Conservation (phyloP, 2,113 vertebrate species). For the Platysteira castanea region DNA sequence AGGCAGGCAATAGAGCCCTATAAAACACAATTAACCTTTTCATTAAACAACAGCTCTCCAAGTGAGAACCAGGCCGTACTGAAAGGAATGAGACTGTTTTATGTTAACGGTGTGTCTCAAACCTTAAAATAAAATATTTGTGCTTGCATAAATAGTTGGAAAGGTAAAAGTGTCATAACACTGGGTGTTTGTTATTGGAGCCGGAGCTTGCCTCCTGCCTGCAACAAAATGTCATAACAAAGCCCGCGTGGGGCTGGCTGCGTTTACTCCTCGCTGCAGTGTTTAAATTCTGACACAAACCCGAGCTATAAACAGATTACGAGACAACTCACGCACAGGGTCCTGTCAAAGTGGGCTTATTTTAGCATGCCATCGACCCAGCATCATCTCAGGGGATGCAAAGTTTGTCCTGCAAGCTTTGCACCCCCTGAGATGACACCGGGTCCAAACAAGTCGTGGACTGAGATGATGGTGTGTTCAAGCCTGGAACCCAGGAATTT, state of each 20-base stretch:
- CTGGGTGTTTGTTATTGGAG: constrained; percentile 68
- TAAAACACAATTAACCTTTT: constrained; percentile 71
- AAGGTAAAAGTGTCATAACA: constrained; percentile 78
- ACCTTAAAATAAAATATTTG: constrained; percentile 74
- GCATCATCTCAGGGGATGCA: background rate
- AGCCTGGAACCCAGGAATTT: rapidly evolving
- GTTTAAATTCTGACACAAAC: constrained; percentile 44
- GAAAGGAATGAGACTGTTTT: constrained; percentile 65
- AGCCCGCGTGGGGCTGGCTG: background rate
- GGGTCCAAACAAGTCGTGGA: rapidly evolving
- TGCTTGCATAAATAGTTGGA: constrained; percentile 72
- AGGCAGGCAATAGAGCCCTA: background rate
- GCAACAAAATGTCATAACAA: constrained; percentile 71
- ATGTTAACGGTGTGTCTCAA: constrained; percentile 55
- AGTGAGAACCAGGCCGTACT: background rate
- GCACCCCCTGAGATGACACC: rapidly evolving
- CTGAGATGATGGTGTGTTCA: background rate
- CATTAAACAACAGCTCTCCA: constrained; percentile 55
- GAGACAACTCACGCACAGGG: background rate
- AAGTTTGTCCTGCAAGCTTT: background rate
- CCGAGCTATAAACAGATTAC: constrained; percentile 14
- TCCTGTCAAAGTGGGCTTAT: background rate
- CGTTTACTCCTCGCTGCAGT: constrained; percentile 50
- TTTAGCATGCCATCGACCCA: rapidly evolving
- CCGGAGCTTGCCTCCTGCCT: constrained; percentile 64